These are phyloP conservation scores for Polypedilum pembai DNA, from an alignment of 1,140 invertebrate species.

Conservation along the genomic window DNA sequence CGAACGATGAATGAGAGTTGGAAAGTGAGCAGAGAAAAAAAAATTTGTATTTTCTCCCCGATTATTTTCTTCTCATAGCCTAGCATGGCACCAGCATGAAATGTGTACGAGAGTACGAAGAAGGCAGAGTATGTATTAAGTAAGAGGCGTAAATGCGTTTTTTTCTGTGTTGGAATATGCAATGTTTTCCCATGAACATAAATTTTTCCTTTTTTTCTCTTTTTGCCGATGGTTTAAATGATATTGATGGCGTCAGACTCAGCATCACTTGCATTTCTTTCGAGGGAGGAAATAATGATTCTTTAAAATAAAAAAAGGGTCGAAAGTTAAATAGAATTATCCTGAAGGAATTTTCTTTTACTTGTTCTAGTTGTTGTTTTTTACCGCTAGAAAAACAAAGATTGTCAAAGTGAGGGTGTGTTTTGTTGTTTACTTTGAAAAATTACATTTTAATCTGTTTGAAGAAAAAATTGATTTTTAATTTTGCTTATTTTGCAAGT, in stretches of 20 bases:
- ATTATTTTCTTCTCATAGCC: not conserved
- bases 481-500: too few species aligned
- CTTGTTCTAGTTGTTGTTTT: too few species aligned
- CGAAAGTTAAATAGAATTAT: constrained; percentile 23
- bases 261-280: not conserved
- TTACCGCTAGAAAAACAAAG: too few species aligned
- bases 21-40: constrained; percentile 3
- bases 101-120: not conserved
- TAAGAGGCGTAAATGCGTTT: constrained; percentile 21
- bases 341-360: not conserved
- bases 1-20: constrained; percentile 22
- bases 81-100: not conserved
- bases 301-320: not conserved
- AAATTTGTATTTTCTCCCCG: constrained; percentile 14
- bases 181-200: not conserved
- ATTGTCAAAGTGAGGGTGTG: too few species aligned
- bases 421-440: too few species aligned
- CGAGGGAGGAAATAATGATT: not conserved
- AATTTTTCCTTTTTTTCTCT: constrained; percentile 3
- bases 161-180: not conserved
- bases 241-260: constrained; percentile 3
- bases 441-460: too few species aligned
- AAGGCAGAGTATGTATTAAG: not conserved
- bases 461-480: too few species aligned
- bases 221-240: not conserved